Evolutionary conservation across 2,888 invertebrate genomes (phyloP).

Genomic region (Ectemnius cavifrons): DNA sequence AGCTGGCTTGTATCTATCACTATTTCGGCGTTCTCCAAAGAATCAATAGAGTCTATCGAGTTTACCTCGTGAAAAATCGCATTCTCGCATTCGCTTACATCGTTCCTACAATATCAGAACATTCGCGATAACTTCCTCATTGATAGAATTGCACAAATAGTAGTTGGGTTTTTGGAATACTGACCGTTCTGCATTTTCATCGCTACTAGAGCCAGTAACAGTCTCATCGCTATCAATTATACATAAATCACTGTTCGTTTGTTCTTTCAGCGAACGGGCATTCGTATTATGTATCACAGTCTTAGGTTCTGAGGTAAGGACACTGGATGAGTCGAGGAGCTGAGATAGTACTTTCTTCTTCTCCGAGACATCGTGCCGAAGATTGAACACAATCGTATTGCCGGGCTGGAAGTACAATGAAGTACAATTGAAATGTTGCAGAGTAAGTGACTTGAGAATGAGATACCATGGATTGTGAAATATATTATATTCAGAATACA

Average conservation of each 20-base stretch:
- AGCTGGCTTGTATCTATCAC: slow-evolving; percentile 46
- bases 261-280: slow-evolving; percentile 41
- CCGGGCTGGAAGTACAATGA: slow-evolving; percentile 60
- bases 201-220: slow-evolving; percentile 35
- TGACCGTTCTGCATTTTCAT: slow-evolving; percentile 50
- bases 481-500: neutral
- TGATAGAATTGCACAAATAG: no score
- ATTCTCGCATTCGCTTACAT: slow-evolving; percentile 27
- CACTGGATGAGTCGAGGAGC: slow-evolving; percentile 70
- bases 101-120: neutral
- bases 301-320: slow-evolving; percentile 63
- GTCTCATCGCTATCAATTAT: slow-evolving; percentile 46
- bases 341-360: slow-evolving; percentile 69
- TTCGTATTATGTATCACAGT: slow-evolving; percentile 59
- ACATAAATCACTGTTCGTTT: slow-evolving; percentile 42
- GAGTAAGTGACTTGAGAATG: neutral
- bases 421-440: slow-evolving; percentile 9
- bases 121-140: no score
- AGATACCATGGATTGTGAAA: neutral
- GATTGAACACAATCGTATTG: slow-evolving; percentile 70
- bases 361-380: slow-evolving; percentile 69
- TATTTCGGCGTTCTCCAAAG: slow-evolving; percentile 48
- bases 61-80: slow-evolving; percentile 12
- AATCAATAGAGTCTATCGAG: slow-evolving; percentile 41
- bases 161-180: slow-evolving; percentile 34